These are phyloP conservation scores for Pholis gunnellus DNA, from an alignment of 2,113 vertebrate genomes.

Conservation along the genomic window DNA sequence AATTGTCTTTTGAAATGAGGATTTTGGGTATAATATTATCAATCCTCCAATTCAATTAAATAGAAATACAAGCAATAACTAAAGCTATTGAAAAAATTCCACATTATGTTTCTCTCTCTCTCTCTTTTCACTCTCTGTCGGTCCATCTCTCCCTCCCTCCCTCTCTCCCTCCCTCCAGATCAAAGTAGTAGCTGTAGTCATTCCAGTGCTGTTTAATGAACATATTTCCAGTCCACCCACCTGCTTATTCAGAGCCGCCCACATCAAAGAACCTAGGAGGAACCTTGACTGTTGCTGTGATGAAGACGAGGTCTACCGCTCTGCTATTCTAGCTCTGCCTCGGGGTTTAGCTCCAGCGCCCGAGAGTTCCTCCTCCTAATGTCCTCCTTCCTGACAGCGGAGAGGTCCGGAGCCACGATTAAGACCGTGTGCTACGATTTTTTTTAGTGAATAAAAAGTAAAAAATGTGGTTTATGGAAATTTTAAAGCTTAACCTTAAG, in stretches of 20 bases:
- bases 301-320: conserved; percentile 43
- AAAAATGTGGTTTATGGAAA: neutral
- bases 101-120: no score
- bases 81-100: neutral
- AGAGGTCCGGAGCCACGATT: neutral
- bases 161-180: conserved; percentile 46
- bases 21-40: neutral
- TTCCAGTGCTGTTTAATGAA: conserved; percentile 73
- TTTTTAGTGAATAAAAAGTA: neutral
- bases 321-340: conserved; percentile 45
- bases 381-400: neutral
- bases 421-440: neutral
- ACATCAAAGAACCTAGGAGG: conserved; percentile 71
- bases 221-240: conserved; percentile 75
- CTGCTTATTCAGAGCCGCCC: conserved; percentile 69
- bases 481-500: neutral
- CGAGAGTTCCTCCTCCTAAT: neutral
- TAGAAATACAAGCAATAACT: conserved; percentile 1
- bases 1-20: neutral
- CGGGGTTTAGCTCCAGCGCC: conserved; percentile 1
- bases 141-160: conserved; percentile 14
- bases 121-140: conserved; percentile 16
- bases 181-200: conserved; percentile 61
- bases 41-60: conserved; percentile 4
- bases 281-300: conserved; percentile 65